Conservation (phyloP, 2,113 vertebrate species). For the Anthoscopus minutus region DNA sequence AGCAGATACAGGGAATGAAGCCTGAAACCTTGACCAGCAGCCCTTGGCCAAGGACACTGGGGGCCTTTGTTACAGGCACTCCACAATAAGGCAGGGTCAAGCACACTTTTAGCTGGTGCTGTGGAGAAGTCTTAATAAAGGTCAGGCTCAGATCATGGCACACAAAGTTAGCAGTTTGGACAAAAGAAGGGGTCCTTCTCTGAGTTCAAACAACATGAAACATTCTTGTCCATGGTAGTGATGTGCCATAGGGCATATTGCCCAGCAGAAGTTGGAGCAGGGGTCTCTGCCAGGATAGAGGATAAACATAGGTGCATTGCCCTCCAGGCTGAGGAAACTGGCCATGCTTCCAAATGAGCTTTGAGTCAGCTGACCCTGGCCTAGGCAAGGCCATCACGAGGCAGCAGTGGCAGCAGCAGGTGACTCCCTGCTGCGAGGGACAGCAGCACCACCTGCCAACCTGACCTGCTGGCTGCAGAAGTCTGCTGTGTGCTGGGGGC, state of each 20-base stretch:
- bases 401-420: not conserved
- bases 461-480: not conserved
- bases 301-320: fast-evolving
- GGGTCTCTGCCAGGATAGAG: not conserved
- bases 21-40: not conserved
- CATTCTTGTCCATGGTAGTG: not conserved
- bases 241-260: fast-evolving
- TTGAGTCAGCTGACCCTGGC: not conserved
- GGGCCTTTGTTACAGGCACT: not conserved
- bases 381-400: fast-evolving
- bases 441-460: not conserved
- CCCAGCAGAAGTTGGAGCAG: not conserved
- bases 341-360: not conserved
- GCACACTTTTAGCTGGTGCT: not conserved
- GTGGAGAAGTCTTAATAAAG: not conserved
- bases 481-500: not conserved
- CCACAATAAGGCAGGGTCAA: not conserved
- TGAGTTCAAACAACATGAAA: not conserved
- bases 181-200: not conserved
- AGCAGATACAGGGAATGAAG: not conserved
- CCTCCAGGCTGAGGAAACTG: not conserved
- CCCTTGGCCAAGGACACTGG: fast-evolving
- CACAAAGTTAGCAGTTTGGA: not conserved
- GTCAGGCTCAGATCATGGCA: not conserved
- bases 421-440: not conserved